These are phyloP conservation scores for Macrosteles quadrilineatus DNA, from an alignment of 1,140 invertebrate species.

Conservation along the genomic window DNA sequence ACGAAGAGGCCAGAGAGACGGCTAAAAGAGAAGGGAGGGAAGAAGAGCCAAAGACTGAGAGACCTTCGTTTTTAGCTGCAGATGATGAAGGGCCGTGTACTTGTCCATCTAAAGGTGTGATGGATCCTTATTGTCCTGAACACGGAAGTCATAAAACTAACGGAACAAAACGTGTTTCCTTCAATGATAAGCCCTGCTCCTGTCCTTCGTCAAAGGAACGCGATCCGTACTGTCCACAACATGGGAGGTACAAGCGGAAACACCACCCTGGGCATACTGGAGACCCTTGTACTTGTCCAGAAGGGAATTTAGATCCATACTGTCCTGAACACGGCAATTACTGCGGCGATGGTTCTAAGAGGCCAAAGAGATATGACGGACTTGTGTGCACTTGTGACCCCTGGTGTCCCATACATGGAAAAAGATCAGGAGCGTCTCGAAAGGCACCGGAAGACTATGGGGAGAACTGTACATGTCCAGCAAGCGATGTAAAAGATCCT, in stretches of 20 bases:
- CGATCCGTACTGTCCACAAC: not conserved
- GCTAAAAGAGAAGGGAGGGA: too few relatives aligned
- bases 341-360: not conserved
- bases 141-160: not conserved
- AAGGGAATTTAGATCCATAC: not conserved
- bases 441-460: not conserved
- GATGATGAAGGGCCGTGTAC: not conserved
- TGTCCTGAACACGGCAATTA: constrained; percentile 1
- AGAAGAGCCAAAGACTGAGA: too few relatives aligned
- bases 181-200: not conserved
- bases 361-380: not conserved
- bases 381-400: not conserved
- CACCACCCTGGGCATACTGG: not conserved
- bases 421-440: not conserved
- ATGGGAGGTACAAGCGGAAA: not conserved
- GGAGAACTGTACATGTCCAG: not conserved
- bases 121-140: not conserved
- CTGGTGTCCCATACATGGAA: not conserved
- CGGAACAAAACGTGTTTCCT: not conserved
- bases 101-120: not conserved
- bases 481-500: not conserved
- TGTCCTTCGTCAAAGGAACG: not conserved
- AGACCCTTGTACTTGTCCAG: not conserved
- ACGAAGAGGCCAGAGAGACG: too few relatives aligned
- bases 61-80: too few relatives aligned